Percentiles rank a stretch among this genome's conserved stretches.
Evolutionary conservation across 1,140 invertebrate genomes (phyloP).

Genomic region (Caenorhabditis tropicalis): DNA sequence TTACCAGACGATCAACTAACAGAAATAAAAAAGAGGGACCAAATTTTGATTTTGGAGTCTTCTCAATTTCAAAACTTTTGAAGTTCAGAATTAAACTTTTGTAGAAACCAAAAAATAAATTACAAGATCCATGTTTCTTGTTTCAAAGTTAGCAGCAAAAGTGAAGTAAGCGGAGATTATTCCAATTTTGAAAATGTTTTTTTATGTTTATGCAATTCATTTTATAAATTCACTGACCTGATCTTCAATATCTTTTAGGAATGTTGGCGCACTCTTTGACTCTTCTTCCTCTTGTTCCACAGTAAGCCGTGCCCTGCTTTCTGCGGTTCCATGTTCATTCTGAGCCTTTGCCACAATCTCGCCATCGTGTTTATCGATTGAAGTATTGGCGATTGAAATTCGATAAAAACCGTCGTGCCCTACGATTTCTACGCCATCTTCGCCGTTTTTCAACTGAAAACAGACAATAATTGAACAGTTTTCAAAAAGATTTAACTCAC

Average conservation of each 20-base stretch:
- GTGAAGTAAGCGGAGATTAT: too few relatives aligned
- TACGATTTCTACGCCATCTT: constrained; percentile 67
- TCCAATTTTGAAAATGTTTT: too few relatives aligned
- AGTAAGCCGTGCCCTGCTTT: constrained; percentile 66
- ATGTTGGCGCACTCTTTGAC: constrained; percentile 67
- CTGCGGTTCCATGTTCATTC: constrained; percentile 68
- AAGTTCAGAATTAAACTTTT: too few relatives aligned
- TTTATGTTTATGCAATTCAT: too few relatives aligned
- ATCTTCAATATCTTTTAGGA: constrained; percentile 72
- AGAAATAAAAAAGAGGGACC: constrained; percentile 10
- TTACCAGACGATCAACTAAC: constrained; percentile 4
- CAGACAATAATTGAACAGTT: constrained; percentile 13
- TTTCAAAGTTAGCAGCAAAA: too few relatives aligned
- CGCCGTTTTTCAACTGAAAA: constrained; percentile 59
- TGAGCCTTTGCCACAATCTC: constrained; percentile 65
- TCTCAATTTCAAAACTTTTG: too few relatives aligned
- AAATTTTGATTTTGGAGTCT: too few relatives aligned
- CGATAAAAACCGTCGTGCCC: constrained; percentile 65
- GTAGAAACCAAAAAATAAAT: too few relatives aligned
- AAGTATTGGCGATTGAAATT: constrained; percentile 61
- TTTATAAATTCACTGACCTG: constrained; percentile 60
- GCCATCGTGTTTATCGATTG: constrained; percentile 66
- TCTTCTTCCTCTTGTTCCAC: constrained; percentile 69
- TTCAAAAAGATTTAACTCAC: background rate
- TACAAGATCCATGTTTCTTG: too few relatives aligned